phyloP scores from a whole-genome alignment of 2,113 vertebrate genomes.

The Phalacrocorax pelagicus region DNA sequence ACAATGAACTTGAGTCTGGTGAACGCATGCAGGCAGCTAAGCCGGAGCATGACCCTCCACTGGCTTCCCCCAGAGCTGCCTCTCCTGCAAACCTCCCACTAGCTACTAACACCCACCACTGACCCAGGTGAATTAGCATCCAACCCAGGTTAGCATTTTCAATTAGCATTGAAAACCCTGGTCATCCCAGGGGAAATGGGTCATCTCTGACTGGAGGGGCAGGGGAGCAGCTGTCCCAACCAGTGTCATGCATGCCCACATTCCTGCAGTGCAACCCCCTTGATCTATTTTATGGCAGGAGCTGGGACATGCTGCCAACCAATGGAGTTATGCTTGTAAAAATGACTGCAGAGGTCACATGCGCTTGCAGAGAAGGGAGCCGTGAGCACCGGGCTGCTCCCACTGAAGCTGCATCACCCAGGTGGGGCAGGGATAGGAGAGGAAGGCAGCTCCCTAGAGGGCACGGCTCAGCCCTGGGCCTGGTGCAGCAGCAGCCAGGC shows the following conservation, averaged over 20 bases:
- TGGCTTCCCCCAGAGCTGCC: too few species aligned
- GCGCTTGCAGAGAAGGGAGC: not conserved
- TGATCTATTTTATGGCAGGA: not conserved
- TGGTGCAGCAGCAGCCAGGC: not conserved
- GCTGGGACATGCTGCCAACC: accelerated
- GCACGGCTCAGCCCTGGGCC: not conserved
- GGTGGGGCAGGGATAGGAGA: not conserved
- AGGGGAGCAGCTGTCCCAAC: accelerated
- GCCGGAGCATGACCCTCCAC: not conserved
- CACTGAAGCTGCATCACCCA: not conserved
- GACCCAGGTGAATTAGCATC: not conserved
- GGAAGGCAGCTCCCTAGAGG: not conserved
- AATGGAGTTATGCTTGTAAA: not conserved
- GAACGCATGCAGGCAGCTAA: accelerated
- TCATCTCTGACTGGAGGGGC: not conserved
- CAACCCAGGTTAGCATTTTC: not conserved
- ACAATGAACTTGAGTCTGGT: not conserved
- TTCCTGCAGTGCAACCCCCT: accelerated
- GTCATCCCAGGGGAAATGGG: not conserved
- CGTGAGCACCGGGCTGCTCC: accelerated
- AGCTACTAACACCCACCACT: not conserved
- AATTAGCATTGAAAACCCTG: not conserved
- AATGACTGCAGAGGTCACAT: not conserved
- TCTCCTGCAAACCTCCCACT: not conserved
- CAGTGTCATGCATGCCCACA: accelerated